Conservation (phyloP, 2,113 vertebrate species). For the Leptocoma aspasia region DNA sequence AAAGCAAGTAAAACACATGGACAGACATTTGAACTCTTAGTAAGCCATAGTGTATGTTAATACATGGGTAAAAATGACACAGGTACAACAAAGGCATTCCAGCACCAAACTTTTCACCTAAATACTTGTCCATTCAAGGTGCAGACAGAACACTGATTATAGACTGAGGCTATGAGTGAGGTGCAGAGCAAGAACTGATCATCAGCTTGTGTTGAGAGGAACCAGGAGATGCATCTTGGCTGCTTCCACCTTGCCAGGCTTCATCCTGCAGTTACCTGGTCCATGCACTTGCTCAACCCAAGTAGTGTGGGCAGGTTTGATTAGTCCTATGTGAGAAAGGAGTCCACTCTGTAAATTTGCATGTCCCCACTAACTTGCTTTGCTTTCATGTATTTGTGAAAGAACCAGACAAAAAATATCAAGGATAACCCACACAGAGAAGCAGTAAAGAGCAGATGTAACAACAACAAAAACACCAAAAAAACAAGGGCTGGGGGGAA, state of each 20-base stretch:
- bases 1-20: background rate
- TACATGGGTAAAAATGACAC: background rate
- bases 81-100: background rate
- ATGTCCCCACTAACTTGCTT: background rate
- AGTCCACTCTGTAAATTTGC: background rate
- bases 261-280: background rate
- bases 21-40: background rate
- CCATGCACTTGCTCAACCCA: background rate
- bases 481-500: background rate
- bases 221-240: background rate
- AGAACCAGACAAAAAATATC: background rate
- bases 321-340: background rate
- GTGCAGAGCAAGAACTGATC: background rate
- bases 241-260: background rate
- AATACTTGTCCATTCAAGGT: background rate
- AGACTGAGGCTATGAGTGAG: background rate
- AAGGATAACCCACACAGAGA: background rate
- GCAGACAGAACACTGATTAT: background rate
- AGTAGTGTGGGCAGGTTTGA: background rate
- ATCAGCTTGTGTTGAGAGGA: background rate
- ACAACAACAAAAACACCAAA: background rate
- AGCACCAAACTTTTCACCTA: background rate
- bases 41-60: background rate
- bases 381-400: background rate
- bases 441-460: background rate